These are phyloP conservation scores for Epicampocera succincta DNA, from an alignment of 2,888 invertebrate genomes.

Conservation along the genomic window DNA sequence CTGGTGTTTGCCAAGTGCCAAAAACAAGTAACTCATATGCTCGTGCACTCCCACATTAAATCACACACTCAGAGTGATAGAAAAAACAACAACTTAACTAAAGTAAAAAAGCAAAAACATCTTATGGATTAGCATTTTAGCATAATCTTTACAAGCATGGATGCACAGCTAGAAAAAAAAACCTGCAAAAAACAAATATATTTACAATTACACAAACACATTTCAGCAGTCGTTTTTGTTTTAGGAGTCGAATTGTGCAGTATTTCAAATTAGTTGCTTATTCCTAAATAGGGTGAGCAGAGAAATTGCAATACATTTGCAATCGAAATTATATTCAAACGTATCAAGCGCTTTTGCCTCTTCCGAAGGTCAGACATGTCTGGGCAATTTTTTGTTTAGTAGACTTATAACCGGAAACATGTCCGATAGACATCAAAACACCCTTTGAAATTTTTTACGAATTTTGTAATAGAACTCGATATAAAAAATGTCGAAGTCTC, in stretches of 20 bases:
- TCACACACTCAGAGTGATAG: constrained; percentile 38
- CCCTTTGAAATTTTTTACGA: no score
- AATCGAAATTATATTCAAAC: no score
- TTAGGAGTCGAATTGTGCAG: constrained; percentile 39
- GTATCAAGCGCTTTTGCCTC: no score
- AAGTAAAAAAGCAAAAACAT: constrained; percentile 49
- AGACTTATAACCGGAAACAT: no score
- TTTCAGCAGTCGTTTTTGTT: constrained; percentile 10
- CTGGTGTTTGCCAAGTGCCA: constrained; percentile 67
- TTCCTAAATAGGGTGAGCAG: constrained; percentile 11
- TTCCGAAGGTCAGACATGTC: no score
- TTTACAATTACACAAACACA: constrained; percentile 9
- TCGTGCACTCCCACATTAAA: constrained; percentile 53
- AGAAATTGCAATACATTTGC: background rate
- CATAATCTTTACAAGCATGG: constrained; percentile 66
- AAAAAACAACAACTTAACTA: background rate
- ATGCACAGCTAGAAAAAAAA: constrained; percentile 44
- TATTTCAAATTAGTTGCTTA: constrained; percentile 58
- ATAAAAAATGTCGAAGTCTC: no score
- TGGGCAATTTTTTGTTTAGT: no score
- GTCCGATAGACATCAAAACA: no score
- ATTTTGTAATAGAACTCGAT: no score
- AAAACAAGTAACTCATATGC: constrained; percentile 60
- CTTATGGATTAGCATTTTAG: constrained; percentile 69
- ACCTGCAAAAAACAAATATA: background rate